Base-by-base conservation (phyloP, 1,140 invertebrate genomes). In the Ips typographus region DNA sequence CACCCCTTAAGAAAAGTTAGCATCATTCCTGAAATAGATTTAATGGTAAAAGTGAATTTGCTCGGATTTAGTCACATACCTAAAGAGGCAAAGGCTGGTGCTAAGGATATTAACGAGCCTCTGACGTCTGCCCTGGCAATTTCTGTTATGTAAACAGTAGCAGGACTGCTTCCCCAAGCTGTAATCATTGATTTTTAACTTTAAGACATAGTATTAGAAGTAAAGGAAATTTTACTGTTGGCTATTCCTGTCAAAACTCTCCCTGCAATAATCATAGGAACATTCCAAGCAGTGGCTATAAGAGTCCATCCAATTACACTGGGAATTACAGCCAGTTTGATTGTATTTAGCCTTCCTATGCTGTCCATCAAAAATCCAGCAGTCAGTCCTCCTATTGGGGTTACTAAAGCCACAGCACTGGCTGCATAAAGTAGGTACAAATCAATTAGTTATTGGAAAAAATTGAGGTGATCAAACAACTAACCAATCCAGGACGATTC, bases 221-320 rank as follows among this genome's bases (percentile, higher is more conserved):
- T 55, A 55, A n/a, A 44, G 43, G n/a, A 47, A 53, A 55, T 41
- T 49, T 77, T 80, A 83, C 82, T 78, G 49, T 81, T 79, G 2
- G 84, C 81, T 8, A 86, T 68, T 3, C 90, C 90, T 8, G 86
- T 84, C 2, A 91, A 71, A n/a, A 90, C 74, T 60, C 90, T 80
- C 5, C 89, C 90, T 1, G 83, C 56, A 8, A 88, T 79, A 2
- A 91, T 77, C 77, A 84, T 83, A 0, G 78, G 71, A 42, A 85
- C 71, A 72, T 82, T 82, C 1, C 66, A 64, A 1, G 85, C 80
- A n/a, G 77, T 75, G 0, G 86, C 86, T 22, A 91, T 88, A 0
- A 86, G 65, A 1, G 85, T 74, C 86, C 87, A 91, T 1, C 90
- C 89, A 1, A 84, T 55, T 0, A 87, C 69, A 64, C 84, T 88